Base-by-base conservation (phyloP, 2,888 invertebrate species). In the Lepidonotus clava region DNA sequence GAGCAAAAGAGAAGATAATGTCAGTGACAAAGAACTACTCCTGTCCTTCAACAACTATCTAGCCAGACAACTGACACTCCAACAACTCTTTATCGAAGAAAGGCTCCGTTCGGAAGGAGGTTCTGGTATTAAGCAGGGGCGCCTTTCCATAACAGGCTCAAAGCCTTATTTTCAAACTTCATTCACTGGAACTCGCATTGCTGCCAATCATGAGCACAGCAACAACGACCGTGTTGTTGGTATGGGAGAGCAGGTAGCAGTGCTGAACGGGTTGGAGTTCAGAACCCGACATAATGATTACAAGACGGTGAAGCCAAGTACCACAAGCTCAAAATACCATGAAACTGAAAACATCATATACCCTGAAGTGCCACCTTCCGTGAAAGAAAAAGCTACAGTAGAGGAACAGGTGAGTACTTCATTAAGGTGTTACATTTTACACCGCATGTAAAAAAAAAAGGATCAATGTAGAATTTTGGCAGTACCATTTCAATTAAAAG, bases 231-330 rank as follows among this genome's bases (percentile, higher is more conserved):
- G 84, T 1, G 83, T 46, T n/a, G 24, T 83, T 2, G 87, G 85
- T 28, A 66, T 80, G 77, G 88, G 88, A 0, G 87, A 88, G 66
- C 56, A 92, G 18, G 88, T 89, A 6, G 91, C 87, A 0, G 92
- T 91, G 0, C 86, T 92, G 34, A 92, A 92, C 76, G 92, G 92
- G 0, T 90, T 92, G 4, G 91, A 92, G 80, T 92, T 92, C 89
- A 87, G 91, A 40, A 89, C 89, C 5, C 32, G 89, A 21, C 89
- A 89, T 40, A 89, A 89, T 76, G 89, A 89, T 61, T 89, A 88
- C 80, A 84, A 85, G 36, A 40, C 86, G 38, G 46, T 24, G 21
- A 88, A 80, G 89, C 85, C 80, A 21, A 21, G 28, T 80, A 41
- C 24, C 11, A 88, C 71, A 14, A 38, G 28, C 61, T 28, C 28